Conservation (phyloP, 2,797 vertebrate genomes). For the Emydoidea blandingii region DNA sequence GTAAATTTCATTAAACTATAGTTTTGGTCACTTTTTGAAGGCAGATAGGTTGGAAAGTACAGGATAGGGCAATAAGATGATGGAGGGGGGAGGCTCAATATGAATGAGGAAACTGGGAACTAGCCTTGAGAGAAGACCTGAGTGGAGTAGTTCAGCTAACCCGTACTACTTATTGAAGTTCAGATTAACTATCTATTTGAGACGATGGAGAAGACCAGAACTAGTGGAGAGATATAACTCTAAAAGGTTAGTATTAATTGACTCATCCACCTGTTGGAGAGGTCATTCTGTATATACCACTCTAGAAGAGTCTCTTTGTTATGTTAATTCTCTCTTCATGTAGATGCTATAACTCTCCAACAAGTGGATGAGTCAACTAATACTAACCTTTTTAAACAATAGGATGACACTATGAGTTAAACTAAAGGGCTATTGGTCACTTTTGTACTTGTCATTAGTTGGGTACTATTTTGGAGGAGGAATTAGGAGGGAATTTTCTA, state of each 20-base stretch:
- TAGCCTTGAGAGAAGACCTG: not conserved
- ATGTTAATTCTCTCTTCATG: too few species aligned
- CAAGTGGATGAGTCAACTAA: not conserved
- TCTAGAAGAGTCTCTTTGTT: too few species aligned
- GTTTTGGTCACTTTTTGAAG: not conserved
- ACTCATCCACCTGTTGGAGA: too few species aligned
- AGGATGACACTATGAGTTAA: not conserved
- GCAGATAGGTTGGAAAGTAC: not conserved
- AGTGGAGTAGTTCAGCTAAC: not conserved
- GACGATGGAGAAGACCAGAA: not conserved
- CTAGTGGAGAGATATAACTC: not conserved
- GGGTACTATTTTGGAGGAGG: not conserved
- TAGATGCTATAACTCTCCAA: not conserved
- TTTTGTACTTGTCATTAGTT: not conserved
- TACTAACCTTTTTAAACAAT: not conserved
- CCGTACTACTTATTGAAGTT: not conserved
- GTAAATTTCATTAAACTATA: not conserved
- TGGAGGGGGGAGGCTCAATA: not conserved
- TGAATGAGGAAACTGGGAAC: not conserved
- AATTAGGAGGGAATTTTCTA: not conserved
- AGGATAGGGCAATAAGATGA: not conserved
- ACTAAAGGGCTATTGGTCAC: not conserved
- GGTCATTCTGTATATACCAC: too few species aligned
- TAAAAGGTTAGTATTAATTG: too few species aligned
- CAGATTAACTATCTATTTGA: not conserved